A percentile compares a stretch with the other conserved stretches of the same genome.
phyloP scores from a whole-genome alignment of 2,113 vertebrate genomes.

The Dryoscopus gambensis region DNA sequence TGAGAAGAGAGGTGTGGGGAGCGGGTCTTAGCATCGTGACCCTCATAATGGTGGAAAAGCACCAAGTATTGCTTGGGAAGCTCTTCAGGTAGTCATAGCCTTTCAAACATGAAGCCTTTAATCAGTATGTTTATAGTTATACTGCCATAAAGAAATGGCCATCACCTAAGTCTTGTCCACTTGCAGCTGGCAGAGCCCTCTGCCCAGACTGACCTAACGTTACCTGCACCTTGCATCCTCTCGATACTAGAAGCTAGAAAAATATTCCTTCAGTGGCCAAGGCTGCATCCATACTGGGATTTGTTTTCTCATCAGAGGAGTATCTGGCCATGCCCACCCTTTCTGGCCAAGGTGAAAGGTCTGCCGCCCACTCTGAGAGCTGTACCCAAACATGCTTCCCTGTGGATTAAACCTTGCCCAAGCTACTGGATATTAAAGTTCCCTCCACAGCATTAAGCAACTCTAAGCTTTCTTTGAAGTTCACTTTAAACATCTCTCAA shows the following conservation, averaged over 20 bases:
- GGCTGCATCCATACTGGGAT: background rate
- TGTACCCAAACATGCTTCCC: fast-evolving
- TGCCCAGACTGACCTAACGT: background rate
- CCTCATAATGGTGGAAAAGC: background rate
- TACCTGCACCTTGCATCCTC: background rate
- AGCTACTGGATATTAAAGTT: background rate
- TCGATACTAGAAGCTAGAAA: background rate
- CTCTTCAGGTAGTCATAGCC: background rate
- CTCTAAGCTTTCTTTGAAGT: constrained; percentile 27
- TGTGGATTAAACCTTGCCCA: background rate
- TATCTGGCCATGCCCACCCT: background rate
- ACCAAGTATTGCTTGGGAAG: background rate
- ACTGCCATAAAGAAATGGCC: background rate
- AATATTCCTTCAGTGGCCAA: background rate
- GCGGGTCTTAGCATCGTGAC: background rate
- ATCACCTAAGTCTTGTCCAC: background rate
- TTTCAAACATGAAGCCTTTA: background rate
- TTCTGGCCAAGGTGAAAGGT: background rate
- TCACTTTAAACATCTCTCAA: constrained; percentile 26
- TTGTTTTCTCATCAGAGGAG: background rate
- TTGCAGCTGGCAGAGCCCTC: background rate
- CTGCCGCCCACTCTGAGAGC: background rate
- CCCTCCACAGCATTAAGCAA: background rate
- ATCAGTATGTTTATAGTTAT: background rate
- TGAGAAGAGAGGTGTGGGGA: background rate